These are phyloP conservation scores for Scomber japonicus DNA, from an alignment of 2,113 vertebrate species.

Conservation along the genomic window DNA sequence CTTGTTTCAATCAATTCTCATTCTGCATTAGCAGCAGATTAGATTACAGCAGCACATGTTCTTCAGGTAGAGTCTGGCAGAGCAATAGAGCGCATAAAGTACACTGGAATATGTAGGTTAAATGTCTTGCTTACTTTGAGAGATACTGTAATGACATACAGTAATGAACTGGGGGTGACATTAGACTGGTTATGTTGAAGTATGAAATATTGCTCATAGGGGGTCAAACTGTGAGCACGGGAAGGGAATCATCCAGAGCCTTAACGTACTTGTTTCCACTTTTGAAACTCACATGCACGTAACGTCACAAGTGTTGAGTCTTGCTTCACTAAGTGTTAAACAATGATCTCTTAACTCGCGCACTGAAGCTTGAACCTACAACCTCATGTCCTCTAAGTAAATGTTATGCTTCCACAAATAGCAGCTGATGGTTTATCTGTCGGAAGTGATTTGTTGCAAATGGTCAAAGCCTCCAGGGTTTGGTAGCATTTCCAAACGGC, in stretches of 20 bases:
- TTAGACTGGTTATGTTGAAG: neutral
- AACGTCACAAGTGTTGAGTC: slow-evolving; percentile 3
- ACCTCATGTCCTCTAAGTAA: slow-evolving; percentile 71
- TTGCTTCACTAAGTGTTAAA: slow-evolving; percentile 24
- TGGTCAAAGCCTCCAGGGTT: slow-evolving; percentile 70
- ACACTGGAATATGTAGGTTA: slow-evolving; percentile 7
- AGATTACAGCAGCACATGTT: slow-evolving; percentile 26
- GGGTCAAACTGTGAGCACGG: too few species aligned
- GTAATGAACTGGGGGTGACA: slow-evolving; percentile 5
- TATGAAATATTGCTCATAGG: neutral
- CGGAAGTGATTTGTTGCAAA: slow-evolving; percentile 78
- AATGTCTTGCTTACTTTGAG: slow-evolving; percentile 13
- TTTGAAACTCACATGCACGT: neutral
- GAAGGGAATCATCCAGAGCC: too few species aligned
- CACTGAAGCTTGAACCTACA: slow-evolving; percentile 56
- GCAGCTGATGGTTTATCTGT: slow-evolving; percentile 78
- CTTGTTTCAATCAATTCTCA: slow-evolving; percentile 27
- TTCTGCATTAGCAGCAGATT: slow-evolving; percentile 14
- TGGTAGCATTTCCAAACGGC: slow-evolving; percentile 76
- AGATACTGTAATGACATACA: neutral
- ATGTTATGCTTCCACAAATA: slow-evolving; percentile 79
- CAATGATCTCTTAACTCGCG: slow-evolving; percentile 25
- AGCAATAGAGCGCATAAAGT: slow-evolving; percentile 14
- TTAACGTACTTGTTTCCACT: neutral
- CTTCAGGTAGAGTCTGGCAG: slow-evolving; percentile 40